Base-by-base conservation (phyloP, 2,113 vertebrate species). In the Cryptotis parvus region DNA sequence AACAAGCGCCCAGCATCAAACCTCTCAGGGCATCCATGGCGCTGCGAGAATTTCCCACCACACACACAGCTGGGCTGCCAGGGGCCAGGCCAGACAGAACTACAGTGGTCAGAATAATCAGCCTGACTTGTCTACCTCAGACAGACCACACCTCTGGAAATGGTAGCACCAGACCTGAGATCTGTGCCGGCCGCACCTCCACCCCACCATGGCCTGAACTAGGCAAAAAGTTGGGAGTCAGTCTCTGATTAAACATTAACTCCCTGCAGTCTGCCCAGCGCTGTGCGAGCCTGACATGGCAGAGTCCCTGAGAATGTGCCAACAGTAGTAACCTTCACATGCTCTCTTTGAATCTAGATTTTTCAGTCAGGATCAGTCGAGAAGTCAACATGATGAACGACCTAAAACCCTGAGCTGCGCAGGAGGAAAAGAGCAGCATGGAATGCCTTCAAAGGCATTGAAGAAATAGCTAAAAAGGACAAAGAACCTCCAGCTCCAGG, bases 181-280 rank as follows among this genome's bases (percentile, higher is more conserved):
- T n/a, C 27, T 18, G 8, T 45, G 52, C 39, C 27, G 82, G 39
- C 31, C 0, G 52, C 68, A 73, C 15, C 29, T 4, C 29, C 12
- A 4, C 22, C 18, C 49, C 82, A 39, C 69, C 3, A 1, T 49
- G 58, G 52, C 18, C 55, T 84, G 49, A 55, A 20, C 68, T 0
- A 24, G 73, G 58, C 85, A 14, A 49, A 33, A 68, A n/a, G 73
- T 39, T 2, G 35, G 78, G 20, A 77, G 35, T 3, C 0, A 2
- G 0, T 3, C 18, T 9, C 77, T 8, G 4, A 29, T 58, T 83
- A 86, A 76, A 90, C 55, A n/a, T 73, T 79, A 83, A 91, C 82
- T 70, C 15, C 43, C 22, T 6, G 6, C 6, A 1, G 12, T 31
- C 69, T 9, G 15, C n/a, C 65, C 27, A 2, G 24, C 24, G 33